A percentile compares a stretch with the other conserved stretches of the same genome.
Evolutionary conservation across 2,797 vertebrate genomes (phyloP).

Genomic region (Amblyraja radiata): DNA sequence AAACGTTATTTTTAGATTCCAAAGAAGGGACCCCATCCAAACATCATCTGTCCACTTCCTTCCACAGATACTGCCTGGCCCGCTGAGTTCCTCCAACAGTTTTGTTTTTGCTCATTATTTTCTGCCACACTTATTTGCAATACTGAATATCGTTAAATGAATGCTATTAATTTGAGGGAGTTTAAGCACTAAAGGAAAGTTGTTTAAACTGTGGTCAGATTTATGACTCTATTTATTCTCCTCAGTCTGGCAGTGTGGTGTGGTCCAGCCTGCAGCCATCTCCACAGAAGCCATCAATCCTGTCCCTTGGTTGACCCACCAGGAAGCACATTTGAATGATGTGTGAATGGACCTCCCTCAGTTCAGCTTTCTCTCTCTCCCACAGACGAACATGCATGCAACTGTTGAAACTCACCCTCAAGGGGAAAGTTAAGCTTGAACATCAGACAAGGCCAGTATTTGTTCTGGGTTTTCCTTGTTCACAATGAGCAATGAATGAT

Average conservation of each 20-base stretch:
- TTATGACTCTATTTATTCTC: neutral
- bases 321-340: conserved; percentile 25
- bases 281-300: conserved; percentile 24
- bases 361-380: neutral
- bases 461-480: conserved; percentile 19
- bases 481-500: conserved; percentile 5
- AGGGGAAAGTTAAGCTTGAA: neutral
- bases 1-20: too few species aligned
- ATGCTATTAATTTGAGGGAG: neutral
- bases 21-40: too few species aligned
- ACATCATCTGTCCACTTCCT: too few species aligned
- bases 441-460: neutral
- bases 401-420: conserved; percentile 1
- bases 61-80: too few species aligned
- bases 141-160: neutral
- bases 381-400: conserved; percentile 21
- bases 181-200: neutral
- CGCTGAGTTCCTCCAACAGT: too few species aligned
- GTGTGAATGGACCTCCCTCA: conserved; percentile 32
- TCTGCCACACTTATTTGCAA: neutral
- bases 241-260: neutral
- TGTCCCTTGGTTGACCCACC: neutral
- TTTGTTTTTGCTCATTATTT: neutral
- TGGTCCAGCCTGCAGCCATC: neutral
- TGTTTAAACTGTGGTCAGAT: neutral